Conservation (phyloP, 2,888 invertebrate genomes). For the Lordiphosa andalusiaca region DNA sequence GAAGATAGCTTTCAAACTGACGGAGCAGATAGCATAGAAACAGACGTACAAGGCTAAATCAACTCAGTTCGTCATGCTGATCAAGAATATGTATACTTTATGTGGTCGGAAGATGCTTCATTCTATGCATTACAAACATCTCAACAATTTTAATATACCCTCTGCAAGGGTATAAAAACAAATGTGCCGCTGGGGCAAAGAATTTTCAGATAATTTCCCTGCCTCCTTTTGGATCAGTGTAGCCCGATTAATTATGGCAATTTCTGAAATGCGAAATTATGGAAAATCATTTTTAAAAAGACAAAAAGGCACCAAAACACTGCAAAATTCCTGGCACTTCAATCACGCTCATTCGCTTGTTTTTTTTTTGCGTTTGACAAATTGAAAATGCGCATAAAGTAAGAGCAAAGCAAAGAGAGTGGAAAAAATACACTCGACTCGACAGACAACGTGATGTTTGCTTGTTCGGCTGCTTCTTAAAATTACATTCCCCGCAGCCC, state of each 20-base stretch:
- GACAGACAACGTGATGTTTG: constrained; percentile 56
- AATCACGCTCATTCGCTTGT: constrained; percentile 71
- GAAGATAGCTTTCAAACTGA: no score
- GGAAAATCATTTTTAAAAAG: constrained; percentile 35
- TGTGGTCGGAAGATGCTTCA: no score
- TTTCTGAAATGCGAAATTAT: constrained; percentile 55
- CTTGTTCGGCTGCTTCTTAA: constrained; percentile 43
- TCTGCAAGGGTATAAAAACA: no score
- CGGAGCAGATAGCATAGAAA: no score
- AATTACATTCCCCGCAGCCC: constrained; percentile 38
- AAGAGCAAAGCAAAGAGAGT: constrained; percentile 40
- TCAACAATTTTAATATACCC: no score
- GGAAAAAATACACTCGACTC: constrained; percentile 2
- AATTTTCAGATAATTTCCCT: no score
- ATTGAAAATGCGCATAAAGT: constrained; percentile 68
- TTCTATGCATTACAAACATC: no score
- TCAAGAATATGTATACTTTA: no score
- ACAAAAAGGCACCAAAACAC: constrained; percentile 6
- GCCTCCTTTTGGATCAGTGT: constrained; percentile 16
- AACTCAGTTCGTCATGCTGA: no score
- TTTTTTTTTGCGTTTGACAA: constrained; percentile 71
- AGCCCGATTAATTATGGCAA: constrained; percentile 48
- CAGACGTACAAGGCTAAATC: no score
- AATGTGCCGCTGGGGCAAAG: no score
- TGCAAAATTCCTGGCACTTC: constrained; percentile 49